Conservation (phyloP, 2,888 invertebrate species). For the Melieria omissa region DNA sequence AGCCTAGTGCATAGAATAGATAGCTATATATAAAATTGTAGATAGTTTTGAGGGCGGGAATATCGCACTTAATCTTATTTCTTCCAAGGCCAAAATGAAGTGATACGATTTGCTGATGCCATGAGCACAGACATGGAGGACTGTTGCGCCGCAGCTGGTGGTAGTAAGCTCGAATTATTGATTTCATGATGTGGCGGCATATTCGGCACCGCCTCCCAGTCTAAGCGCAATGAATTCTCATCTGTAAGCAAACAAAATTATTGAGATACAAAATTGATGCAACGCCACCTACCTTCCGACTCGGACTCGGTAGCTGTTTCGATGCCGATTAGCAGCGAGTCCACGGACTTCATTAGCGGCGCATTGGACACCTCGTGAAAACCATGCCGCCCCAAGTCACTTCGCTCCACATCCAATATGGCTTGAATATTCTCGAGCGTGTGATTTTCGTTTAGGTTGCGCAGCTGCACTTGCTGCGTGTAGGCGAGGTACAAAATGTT, state of each 20-base stretch:
- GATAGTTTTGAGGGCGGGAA: too few species aligned
- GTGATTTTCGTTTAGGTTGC: conserved; percentile 74
- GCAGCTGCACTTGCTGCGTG: conserved; percentile 77
- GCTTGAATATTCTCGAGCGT: conserved; percentile 79
- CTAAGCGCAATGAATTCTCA: conserved; percentile 78
- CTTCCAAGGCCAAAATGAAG: too few species aligned
- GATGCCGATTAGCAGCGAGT: conserved; percentile 73
- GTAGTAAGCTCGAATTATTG: conserved; percentile 52
- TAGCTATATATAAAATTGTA: too few species aligned
- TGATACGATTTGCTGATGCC: conserved; percentile 72
- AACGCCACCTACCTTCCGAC: conserved; percentile 70
- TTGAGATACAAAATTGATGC: not conserved
- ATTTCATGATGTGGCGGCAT: conserved; percentile 56
- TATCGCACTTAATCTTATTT: too few species aligned
- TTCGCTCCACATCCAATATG: conserved; percentile 74
- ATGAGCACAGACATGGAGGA: conserved; percentile 78
- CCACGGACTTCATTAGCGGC: conserved; percentile 69
- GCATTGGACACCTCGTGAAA: conserved; percentile 70
- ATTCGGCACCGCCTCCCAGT: conserved; percentile 79
- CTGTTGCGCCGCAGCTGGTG: conserved; percentile 56
- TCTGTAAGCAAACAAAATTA: conserved; percentile 45
- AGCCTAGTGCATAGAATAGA: too few species aligned
- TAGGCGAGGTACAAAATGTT: conserved; percentile 84
- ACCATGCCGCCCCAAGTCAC: conserved; percentile 78
- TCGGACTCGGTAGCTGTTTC: conserved; percentile 75